phyloP scores from a whole-genome alignment of 2,797 vertebrate species.

The Meriones psammophilus region DNA sequence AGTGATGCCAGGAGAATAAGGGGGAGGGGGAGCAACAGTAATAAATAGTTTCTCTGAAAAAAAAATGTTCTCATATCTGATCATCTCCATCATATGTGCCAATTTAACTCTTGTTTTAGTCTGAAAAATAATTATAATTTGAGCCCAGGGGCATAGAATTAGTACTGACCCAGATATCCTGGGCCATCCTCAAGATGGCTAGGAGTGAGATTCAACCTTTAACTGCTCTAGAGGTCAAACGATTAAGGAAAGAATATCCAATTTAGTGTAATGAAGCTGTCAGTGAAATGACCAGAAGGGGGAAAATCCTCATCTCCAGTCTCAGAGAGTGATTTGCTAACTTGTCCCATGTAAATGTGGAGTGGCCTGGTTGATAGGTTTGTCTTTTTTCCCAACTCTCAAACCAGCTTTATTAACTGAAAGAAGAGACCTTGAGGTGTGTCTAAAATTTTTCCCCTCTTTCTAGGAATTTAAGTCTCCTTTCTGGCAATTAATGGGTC shows the following conservation, averaged over 20 bases:
- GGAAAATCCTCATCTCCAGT: conserved; percentile 6
- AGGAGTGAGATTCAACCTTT: conserved; percentile 35
- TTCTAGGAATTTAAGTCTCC: conserved; percentile 8
- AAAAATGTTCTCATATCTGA: background rate
- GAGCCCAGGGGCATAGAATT: conserved; percentile 30
- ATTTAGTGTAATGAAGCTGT: conserved; percentile 66
- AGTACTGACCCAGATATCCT: conserved; percentile 34
- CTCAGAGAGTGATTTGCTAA: conserved; percentile 45
- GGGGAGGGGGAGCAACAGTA: background rate
- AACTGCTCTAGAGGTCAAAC: conserved; percentile 52
- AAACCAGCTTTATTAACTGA: background rate
- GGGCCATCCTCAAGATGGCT: conserved; percentile 27
- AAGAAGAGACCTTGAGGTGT: background rate
- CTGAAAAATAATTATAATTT: conserved; percentile 67
- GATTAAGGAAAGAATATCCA: conserved; percentile 52
- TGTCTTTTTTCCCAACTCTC: background rate
- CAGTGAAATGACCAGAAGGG: conserved; percentile 43
- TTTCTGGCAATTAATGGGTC: background rate
- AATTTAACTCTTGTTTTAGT: conserved; percentile 61
- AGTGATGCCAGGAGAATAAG: background rate
- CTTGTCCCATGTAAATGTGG: background rate
- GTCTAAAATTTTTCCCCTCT: background rate
- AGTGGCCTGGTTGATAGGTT: background rate
- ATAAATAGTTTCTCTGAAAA: conserved; percentile 43
- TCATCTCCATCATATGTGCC: conserved; percentile 43